Conservation (phyloP, 2,797 vertebrate genomes). For the Phyllotis vaccarum region DNA sequence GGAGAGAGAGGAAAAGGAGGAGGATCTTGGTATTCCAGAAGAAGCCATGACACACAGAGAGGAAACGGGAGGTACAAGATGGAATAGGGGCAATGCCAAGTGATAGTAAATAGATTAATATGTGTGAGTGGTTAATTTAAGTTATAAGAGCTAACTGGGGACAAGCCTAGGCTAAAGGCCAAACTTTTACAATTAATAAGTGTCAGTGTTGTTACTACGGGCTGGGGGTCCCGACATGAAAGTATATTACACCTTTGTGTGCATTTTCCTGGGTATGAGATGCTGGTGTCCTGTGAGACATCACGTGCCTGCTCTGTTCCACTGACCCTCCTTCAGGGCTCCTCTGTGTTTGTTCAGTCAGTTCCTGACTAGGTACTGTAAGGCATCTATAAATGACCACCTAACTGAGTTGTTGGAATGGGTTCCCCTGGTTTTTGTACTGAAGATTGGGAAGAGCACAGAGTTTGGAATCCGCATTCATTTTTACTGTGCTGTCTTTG, state of each 20-base stretch:
- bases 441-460: not conserved
- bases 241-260: not conserved
- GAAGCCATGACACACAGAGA: not conserved
- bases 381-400: slow-evolving; percentile 14
- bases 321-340: not conserved
- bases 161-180: not conserved
- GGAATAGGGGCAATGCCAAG: not conserved
- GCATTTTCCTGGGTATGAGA: not conserved
- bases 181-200: not conserved
- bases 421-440: slow-evolving; percentile 38
- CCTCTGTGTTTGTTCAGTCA: not conserved
- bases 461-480: not conserved
- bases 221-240: not conserved
- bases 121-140: not conserved
- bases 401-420: not conserved
- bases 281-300: not conserved
- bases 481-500: slow-evolving; percentile 3
- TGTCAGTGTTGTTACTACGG: not conserved
- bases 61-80: not conserved
- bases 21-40: not conserved
- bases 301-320: not conserved
- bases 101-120: not conserved
- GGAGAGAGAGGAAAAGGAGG: not conserved
- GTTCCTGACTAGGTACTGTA: not conserved
- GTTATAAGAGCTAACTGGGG: not conserved